Evolutionary conservation across 2,888 invertebrate species (phyloP), one percentile per base, ranked within the genome.

Genomic region (Acanthosepion lycidas): DNA sequence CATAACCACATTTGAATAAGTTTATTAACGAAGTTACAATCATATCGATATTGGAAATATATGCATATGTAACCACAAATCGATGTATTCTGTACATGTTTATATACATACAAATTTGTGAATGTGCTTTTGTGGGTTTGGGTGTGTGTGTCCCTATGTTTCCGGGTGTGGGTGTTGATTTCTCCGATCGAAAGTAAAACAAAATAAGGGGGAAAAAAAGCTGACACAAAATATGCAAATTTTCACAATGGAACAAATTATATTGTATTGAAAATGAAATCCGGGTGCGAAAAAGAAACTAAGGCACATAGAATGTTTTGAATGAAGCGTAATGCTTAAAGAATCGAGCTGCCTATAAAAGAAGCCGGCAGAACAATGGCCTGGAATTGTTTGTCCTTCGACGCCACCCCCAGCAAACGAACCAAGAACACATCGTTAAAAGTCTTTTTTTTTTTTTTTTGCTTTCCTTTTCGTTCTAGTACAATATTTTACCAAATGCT

Each of bases 161-260:
- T 6, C 2, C 23, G 15, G n/a, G n/a, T n/a, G 12, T n/a, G n/a
- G 15, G 78, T n/a, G 78, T n/a, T 78, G 78, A 78, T 78, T 78
- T n/a, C 20, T 78, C 12, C 78, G 78, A 78, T 78, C 78, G 33
- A 78, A 33, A 23, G 12, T 78, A 78, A 9, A 78, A 78, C n/a
- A 78, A 78, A 78, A 78, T 78, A 42, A 42, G 42, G 2, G 9
- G n/a, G 33, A 33, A n/a, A n/a, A 78, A 78, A 78, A 33, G 5
- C 78, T 33, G 9, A 3, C 15, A 33, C 15, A 78, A 78, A 78
- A 78, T 78, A 78, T 78, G 78, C 78, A 78, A 78, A 78, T 78
- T n/a, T n/a, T n/a, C 78, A 78, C 78, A 78, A 78, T 78, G 78
- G 78, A n/a, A 33, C 78, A 78, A 78, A 78, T 78, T 78, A 78